Base-by-base conservation (phyloP, 2,888 invertebrate genomes). In the Agrotis clavis region DNA sequence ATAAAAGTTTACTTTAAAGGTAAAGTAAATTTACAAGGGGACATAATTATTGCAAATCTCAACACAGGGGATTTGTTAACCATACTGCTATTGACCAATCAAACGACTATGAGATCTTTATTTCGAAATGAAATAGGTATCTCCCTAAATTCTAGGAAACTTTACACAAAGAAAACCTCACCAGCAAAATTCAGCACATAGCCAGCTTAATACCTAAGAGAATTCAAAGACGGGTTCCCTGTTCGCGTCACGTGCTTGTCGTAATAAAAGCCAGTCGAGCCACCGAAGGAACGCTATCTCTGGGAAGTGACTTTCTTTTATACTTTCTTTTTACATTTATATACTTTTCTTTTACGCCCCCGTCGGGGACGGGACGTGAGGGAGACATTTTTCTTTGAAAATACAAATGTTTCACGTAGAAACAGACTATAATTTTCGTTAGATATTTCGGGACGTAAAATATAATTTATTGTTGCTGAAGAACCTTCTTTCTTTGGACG, bases 231-330 rank as follows among this genome's bases (percentile, higher is more conserved):
- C 85, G 82, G 85, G 86, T 89, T 93, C 91, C 89, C 79, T 85
- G 92, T 90, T 90, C 92, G 85, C 88, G 92, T 94, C 95, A 95
- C 95, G 95, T 93, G 93, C 92, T 88, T 83, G 47, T 67, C 66
- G 94, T 91, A 92, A 94, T 95, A 94, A 94, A 94, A 94, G 85
- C 89, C 88, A 89, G 86, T 88, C 88, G 89, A 84, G 90, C 87
- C 87, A 85, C 87, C 82, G 87, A 88, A 90, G 90, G 90, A 89
- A 88, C 89, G 91, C 92, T 91, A 91, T 93, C 92, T 90, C 88
- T 88, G 90, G 91, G 90, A 92, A 93, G 92, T 88, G 89, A 92
- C 93, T 93, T 94, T 94, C 93, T 93, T 93, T 93, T 91, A 92
- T 91, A 83, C 81, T 91, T 91, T 91, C 90, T 91, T 93, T 93